Conservation (phyloP, 1,140 invertebrate species). For the Drosophila sproati region DNA sequence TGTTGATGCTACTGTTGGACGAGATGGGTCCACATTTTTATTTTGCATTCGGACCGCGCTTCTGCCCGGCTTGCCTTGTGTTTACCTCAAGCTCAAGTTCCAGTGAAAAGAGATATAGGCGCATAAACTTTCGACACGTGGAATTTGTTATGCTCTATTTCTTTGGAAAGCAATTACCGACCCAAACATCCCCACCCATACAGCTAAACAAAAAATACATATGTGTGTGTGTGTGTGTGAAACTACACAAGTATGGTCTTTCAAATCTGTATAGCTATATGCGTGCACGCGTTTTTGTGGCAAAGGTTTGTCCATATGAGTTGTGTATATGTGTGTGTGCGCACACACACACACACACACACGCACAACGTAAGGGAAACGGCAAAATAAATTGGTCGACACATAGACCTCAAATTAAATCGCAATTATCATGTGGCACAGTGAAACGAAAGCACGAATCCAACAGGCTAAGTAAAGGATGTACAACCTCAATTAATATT, state of each 20-base stretch:
- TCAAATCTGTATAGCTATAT: slow-evolving; percentile 1
- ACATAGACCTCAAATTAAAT: slow-evolving; percentile 56
- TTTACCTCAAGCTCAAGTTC: slow-evolving; percentile 37
- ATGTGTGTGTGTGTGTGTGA: too few species aligned
- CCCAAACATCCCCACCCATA: slow-evolving; percentile 56
- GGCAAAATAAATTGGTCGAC: slow-evolving; percentile 46
- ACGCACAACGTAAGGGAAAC: not conserved
- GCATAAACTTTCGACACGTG: slow-evolving; percentile 73
- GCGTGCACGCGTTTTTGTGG: not conserved
- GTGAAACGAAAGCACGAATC: slow-evolving; percentile 10
- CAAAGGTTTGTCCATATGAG: too few species aligned
- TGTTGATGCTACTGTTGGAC: not conserved
- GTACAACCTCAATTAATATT: too few species aligned
- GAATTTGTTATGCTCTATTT: slow-evolving; percentile 83
- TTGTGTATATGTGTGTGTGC: slow-evolving; percentile 15
- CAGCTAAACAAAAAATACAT: slow-evolving; percentile 52
- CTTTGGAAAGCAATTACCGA: slow-evolving; percentile 80
- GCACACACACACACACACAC: slow-evolving; percentile 8
- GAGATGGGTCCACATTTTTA: slow-evolving; percentile 17
- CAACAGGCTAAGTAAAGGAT: not conserved
- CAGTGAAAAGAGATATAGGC: slow-evolving; percentile 34
- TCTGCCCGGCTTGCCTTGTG: not conserved
- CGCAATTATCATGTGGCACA: slow-evolving; percentile 58
- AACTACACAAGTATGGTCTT: slow-evolving; percentile 21
- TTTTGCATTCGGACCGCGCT: slow-evolving; percentile 40